These are phyloP conservation scores for Zoroaster sp. DNA, from an alignment of 53 echinoderm and acorn worm genomes.

Conservation along the genomic window DNA sequence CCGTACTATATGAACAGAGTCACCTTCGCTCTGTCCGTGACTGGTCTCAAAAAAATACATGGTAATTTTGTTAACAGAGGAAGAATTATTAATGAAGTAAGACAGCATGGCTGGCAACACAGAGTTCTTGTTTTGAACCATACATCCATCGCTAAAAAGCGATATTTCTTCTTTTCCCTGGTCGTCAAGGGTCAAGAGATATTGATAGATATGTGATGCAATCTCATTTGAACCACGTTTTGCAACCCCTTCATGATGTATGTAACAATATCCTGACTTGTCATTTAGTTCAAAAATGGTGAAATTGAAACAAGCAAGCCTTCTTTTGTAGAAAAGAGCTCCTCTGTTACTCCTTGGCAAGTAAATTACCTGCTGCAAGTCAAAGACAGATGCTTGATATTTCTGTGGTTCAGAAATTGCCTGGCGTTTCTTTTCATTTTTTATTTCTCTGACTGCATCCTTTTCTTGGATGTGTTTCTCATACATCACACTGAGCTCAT, in stretches of 20 bases:
- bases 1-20: conserved; percentile 65
- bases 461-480: conserved; percentile 8
- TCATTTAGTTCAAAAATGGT: conserved; percentile 48
- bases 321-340: conserved; percentile 58
- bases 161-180: conserved; percentile 42
- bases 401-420: conserved; percentile 9
- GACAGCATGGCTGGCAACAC: conserved; percentile 60
- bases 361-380: conserved; percentile 65
- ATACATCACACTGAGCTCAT: neutral
- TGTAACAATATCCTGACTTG: conserved; percentile 25
- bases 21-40: too few species aligned
- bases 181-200: conserved; percentile 14
- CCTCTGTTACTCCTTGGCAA: conserved; percentile 43
- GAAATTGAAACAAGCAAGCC: conserved; percentile 52
- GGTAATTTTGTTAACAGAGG: neutral
- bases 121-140: conserved; percentile 75
- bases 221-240: conserved; percentile 64
- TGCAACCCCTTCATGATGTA: conserved; percentile 48
- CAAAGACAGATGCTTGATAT: conserved; percentile 34
- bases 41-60: conserved; percentile 62
- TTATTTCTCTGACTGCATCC: conserved; percentile 34
- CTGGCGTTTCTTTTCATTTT: conserved; percentile 15
- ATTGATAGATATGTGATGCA: conserved; percentile 46
- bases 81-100: neutral
- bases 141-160: conserved; percentile 73